Conservation (phyloP, 2,888 invertebrate genomes). For the Alloscopus bannaensis region DNA sequence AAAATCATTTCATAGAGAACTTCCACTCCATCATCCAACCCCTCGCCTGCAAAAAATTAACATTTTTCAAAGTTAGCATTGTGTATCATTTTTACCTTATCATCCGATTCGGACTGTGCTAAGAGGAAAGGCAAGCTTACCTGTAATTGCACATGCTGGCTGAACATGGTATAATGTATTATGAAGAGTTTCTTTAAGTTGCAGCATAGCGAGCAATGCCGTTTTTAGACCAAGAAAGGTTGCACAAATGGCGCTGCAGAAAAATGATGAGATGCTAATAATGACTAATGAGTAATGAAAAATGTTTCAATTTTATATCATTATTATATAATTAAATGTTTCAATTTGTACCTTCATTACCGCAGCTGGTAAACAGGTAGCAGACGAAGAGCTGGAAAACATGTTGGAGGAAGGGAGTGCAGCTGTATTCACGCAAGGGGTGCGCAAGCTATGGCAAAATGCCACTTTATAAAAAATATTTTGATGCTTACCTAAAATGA, state of each 20-base stretch:
- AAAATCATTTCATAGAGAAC: conserved; percentile 96
- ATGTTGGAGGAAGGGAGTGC: conserved; percentile 99
- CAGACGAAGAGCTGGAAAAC: conserved; percentile 97
- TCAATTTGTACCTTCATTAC: background rate
- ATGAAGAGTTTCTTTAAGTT: conserved; percentile 72
- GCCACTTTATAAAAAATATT: no score
- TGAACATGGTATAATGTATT: conserved; percentile 87
- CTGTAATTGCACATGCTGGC: conserved; percentile 95
- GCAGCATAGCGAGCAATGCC: no score
- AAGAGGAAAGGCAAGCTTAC: conserved; percentile 40
- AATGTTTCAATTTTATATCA: background rate
- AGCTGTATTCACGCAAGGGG: conserved; percentile 68
- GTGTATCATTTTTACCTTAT: background rate
- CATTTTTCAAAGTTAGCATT: conserved; percentile 1
- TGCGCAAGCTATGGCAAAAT: no score
- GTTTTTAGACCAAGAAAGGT: no score
- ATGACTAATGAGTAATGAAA: background rate
- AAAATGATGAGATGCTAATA: background rate
- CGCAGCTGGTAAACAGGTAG: conserved; percentile 94
- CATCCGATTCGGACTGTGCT: background rate
- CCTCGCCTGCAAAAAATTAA: conserved; percentile 82
- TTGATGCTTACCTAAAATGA: no score
- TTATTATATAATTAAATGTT: background rate
- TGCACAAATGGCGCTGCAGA: no score
- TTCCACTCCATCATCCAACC: conserved; percentile 95